Evolutionary conservation across 2,888 invertebrate genomes (phyloP).

Genomic region (Erebia epiphron): DNA sequence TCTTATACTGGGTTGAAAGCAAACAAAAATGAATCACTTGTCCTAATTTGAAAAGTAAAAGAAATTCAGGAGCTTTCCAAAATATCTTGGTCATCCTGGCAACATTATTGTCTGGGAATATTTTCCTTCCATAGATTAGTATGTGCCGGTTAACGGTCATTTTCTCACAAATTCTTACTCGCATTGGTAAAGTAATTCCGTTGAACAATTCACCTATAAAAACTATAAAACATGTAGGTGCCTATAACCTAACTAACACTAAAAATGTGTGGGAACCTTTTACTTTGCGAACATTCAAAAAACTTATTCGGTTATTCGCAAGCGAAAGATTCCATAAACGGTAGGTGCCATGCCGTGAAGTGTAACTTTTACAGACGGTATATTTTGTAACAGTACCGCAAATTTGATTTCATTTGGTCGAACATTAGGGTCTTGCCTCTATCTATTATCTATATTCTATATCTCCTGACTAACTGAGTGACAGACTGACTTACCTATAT

Average conservation of each 20-base stretch:
- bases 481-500: no score
- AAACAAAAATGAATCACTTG: no score
- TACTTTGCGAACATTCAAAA: slow-evolving; percentile 14
- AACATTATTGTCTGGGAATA: not conserved
- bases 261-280: slow-evolving; percentile 15
- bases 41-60: no score
- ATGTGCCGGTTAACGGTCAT: not conserved
- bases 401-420: slow-evolving; percentile 52
- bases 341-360: not conserved
- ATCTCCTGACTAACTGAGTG: no score
- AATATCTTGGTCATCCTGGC: not conserved
- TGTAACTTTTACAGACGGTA: slow-evolving; percentile 9
- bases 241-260: not conserved
- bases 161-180: no score
- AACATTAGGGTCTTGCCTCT: slow-evolving; percentile 37
- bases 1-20: no score
- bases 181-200: no score
- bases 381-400: slow-evolving; percentile 53
- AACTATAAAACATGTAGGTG: not conserved
- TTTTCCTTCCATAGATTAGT: not conserved
- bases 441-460: no score
- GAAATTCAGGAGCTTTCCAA: not conserved
- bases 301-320: not conserved
- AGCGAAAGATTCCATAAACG: not conserved
- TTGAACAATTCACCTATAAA: no score